Percentiles rank a stretch among this genome's conserved stretches.
Conservation (phyloP, 2,888 invertebrate genomes). For the Gymnocheta viridis region DNA sequence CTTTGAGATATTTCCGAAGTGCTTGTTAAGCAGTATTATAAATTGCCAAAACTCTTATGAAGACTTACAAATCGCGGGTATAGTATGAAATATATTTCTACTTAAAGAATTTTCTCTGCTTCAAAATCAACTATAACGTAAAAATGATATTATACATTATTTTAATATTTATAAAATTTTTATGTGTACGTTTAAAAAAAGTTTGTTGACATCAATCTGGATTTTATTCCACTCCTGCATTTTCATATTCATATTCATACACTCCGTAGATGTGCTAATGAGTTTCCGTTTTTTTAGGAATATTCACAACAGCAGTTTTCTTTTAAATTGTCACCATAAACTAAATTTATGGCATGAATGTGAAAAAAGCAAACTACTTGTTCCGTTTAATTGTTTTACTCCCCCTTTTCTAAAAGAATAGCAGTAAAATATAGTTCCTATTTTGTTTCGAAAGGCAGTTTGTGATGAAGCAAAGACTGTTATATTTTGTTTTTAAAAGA, state of each 20-base stretch:
- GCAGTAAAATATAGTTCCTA: neutral
- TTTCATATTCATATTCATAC: conserved; percentile 41
- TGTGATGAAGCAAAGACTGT: too few relatives aligned
- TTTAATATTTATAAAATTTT: too few relatives aligned
- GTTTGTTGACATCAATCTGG: neutral
- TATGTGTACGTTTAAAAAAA: too few relatives aligned
- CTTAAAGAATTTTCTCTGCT: too few relatives aligned
- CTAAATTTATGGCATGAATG: neutral
- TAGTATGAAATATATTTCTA: too few relatives aligned
- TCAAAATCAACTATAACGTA: too few relatives aligned
- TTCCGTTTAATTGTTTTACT: neutral
- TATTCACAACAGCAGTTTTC: neutral
- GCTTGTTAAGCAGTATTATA: too few relatives aligned
- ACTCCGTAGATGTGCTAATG: conserved; percentile 52
- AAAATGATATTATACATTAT: too few relatives aligned
- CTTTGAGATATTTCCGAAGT: too few relatives aligned
- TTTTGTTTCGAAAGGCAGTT: neutral
- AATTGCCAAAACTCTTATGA: too few relatives aligned
- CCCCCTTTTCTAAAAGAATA: neutral
- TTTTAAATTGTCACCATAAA: neutral
- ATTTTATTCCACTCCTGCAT: neutral
- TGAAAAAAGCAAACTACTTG: neutral
- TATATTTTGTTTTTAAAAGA: too few relatives aligned
- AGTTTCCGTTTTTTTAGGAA: conserved; percentile 53
- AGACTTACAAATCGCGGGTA: too few relatives aligned